Evolutionary conservation across 2,797 vertebrate genomes (phyloP).

Genomic region (Ara ararauna): DNA sequence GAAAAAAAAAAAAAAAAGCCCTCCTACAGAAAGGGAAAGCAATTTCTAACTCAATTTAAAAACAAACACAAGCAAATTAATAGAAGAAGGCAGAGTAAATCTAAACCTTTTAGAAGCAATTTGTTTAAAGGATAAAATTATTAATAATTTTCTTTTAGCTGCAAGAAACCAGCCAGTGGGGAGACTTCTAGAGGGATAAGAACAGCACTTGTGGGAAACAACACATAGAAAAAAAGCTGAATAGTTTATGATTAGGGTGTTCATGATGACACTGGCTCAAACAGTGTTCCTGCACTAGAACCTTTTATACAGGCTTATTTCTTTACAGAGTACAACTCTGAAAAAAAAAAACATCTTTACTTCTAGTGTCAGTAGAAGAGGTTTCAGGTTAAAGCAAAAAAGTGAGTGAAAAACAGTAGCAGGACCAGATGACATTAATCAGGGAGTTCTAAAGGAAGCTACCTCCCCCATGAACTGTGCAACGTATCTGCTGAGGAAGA

Average conservation of each 20-base stretch:
- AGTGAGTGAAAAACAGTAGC: background rate
- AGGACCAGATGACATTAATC: background rate
- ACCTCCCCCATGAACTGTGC: background rate
- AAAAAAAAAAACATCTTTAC: background rate
- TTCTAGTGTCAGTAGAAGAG: background rate
- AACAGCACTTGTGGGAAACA: background rate
- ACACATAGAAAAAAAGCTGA: background rate
- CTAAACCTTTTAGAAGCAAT: background rate
- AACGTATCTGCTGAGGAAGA: background rate
- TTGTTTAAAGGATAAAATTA: background rate
- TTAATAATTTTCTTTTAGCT: background rate
- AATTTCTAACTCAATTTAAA: background rate
- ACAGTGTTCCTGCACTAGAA: background rate
- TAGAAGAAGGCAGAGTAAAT: background rate
- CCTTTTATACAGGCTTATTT: background rate
- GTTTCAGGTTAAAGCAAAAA: background rate
- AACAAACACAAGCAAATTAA: background rate
- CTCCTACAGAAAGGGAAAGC: background rate
- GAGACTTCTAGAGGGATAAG: background rate
- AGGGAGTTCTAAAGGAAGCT: background rate
- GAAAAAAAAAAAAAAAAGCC: background rate
- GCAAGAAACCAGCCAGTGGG: background rate
- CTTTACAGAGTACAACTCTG: background rate
- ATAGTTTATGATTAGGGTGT: background rate
- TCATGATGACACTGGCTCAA: background rate